Evolutionary conservation across 2,797 vertebrate species (phyloP).

Genomic region (Sebastes matsubarae): DNA sequence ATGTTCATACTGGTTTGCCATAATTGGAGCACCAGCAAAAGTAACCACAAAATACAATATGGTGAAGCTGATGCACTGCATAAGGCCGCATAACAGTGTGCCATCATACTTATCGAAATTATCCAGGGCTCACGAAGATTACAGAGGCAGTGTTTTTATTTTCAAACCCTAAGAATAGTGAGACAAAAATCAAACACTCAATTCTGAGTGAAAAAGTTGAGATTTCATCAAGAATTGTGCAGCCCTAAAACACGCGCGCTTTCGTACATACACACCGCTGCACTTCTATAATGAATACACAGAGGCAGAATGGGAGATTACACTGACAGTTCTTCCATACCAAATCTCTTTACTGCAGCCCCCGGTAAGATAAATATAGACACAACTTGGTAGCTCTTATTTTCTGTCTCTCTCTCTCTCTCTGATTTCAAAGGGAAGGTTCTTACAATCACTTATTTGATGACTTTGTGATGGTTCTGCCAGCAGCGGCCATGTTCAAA

Average conservation of each 20-base stretch:
- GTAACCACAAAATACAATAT: neutral
- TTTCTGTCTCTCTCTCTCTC: slow-evolving; percentile 19
- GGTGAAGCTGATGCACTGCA: neutral
- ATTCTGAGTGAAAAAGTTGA: neutral
- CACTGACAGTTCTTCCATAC: slow-evolving; percentile 60
- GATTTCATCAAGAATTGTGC: neutral
- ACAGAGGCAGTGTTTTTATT: neutral
- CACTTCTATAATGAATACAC: slow-evolving; percentile 30
- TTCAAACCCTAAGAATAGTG: neutral
- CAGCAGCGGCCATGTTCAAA: slow-evolving; percentile 15
- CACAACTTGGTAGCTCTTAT: slow-evolving; percentile 42
- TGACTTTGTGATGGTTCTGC: slow-evolving; percentile 33
- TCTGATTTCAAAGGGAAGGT: slow-evolving; percentile 42
- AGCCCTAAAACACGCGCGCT: neutral
- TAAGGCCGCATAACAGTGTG: neutral
- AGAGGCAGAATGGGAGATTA: slow-evolving; percentile 64
- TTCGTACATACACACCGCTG: neutral
- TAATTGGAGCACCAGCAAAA: neutral
- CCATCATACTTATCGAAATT: neutral
- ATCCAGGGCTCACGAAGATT: neutral
- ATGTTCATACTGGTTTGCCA: neutral
- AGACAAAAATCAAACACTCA: neutral
- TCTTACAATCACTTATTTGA: slow-evolving; percentile 33
- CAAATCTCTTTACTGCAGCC: slow-evolving; percentile 75
- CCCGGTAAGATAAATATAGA: slow-evolving; percentile 75